phyloP scores from a whole-genome alignment of 2,888 invertebrate species.

The Cataglyphis albicans region DNA sequence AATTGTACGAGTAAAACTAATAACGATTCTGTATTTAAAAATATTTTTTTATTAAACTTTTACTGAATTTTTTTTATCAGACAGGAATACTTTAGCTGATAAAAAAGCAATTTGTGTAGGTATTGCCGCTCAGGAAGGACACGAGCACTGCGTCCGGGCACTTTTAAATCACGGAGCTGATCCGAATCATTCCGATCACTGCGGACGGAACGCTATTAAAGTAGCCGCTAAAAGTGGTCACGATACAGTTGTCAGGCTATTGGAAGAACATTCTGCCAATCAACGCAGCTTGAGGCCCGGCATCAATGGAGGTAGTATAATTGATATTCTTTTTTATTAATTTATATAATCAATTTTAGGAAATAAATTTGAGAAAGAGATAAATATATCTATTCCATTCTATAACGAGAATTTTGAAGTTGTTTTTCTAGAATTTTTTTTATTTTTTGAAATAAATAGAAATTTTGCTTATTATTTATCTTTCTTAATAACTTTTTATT shows the following conservation, averaged over 20 bases:
- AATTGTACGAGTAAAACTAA: constrained; percentile 81
- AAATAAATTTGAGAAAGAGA: background rate
- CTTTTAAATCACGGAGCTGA: constrained; percentile 94
- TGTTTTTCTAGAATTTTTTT: background rate
- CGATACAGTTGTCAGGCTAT: constrained; percentile 92
- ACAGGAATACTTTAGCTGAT: background rate
- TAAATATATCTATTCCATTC: background rate
- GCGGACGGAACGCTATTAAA: constrained; percentile 94
- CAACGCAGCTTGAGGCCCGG: constrained; percentile 83
- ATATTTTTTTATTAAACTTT: background rate
- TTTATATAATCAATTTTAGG: background rate
- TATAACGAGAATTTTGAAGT: background rate
- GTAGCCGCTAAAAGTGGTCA: constrained; percentile 97
- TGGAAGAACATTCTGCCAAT: constrained; percentile 89
- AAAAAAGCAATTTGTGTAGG: constrained; percentile 86
- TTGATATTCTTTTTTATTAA: constrained; percentile 27
- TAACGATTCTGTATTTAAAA: constrained; percentile 41
- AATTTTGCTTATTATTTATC: constrained; percentile 74
- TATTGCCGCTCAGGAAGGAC: constrained; percentile 98
- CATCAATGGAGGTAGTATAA: constrained; percentile 81
- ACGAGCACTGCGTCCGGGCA: constrained; percentile 95
- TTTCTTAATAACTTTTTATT: background rate
- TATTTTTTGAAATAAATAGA: background rate
- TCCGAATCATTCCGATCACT: constrained; percentile 94
- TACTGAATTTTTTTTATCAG: background rate